These are phyloP conservation scores for Cyrtonyx montezumae DNA, from an alignment of 2,113 vertebrate species.

Conservation along the genomic window DNA sequence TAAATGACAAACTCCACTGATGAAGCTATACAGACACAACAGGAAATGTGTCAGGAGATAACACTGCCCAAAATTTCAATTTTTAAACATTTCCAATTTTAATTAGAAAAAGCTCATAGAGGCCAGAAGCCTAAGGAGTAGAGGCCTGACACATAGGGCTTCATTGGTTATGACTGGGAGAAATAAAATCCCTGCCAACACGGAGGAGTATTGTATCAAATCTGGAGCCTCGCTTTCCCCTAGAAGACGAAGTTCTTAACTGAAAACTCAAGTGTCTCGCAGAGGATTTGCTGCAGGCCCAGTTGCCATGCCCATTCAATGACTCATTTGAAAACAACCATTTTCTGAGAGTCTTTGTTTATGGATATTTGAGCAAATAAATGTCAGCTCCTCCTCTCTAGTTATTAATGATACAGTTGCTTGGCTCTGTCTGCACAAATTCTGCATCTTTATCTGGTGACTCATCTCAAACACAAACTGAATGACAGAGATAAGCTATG, in stretches of 20 bases:
- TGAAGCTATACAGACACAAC: constrained; percentile 19
- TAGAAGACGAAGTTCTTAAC: neutral
- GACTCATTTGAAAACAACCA: constrained; percentile 66
- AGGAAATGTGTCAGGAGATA: constrained; percentile 37
- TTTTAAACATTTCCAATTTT: constrained; percentile 52
- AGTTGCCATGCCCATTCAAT: neutral
- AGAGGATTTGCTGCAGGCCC: constrained; percentile 30
- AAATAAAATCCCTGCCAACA: neutral
- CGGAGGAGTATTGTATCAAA: neutral
- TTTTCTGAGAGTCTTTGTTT: constrained; percentile 71
- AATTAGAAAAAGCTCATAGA: neutral
- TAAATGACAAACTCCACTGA: constrained; percentile 37
- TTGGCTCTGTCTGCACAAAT: constrained; percentile 41
- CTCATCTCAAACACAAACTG: constrained; percentile 54
- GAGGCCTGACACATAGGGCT: neutral
- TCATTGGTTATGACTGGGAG: neutral
- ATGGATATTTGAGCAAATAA: constrained; percentile 70
- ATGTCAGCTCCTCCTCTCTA: constrained; percentile 64
- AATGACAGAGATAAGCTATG: constrained; percentile 33
- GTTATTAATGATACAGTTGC: constrained; percentile 57
- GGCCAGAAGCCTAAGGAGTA: neutral
- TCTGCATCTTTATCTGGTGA: constrained; percentile 52
- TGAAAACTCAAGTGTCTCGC: neutral
- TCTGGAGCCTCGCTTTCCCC: neutral
- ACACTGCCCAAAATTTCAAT: neutral